A percentile compares a stretch with the other conserved stretches of the same genome.
Evolutionary conservation across 2,888 invertebrate species (phyloP).

Genomic region (Byasa hedistus): DNA sequence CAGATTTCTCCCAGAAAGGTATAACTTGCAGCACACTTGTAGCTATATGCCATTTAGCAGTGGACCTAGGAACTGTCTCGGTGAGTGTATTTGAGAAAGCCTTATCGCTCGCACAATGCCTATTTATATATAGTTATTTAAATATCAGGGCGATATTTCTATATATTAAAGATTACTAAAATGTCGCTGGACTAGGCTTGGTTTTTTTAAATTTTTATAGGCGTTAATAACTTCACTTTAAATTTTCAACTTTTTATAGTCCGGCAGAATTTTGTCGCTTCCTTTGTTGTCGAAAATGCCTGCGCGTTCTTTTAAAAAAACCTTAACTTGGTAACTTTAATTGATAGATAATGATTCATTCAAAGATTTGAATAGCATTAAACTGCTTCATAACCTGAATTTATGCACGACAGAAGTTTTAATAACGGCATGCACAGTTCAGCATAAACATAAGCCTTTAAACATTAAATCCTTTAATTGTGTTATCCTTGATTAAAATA

Average conservation of each 20-base stretch:
- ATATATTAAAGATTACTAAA: no score
- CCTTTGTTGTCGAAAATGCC: no score
- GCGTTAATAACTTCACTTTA: no score
- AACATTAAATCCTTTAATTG: background rate
- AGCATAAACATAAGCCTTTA: background rate
- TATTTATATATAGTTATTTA: no score
- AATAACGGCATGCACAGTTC: background rate
- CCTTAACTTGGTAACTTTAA: no score
- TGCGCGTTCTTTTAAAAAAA: no score
- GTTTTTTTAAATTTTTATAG: no score
- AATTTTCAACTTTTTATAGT: no score
- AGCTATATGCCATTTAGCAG: slow-evolving; percentile 75
- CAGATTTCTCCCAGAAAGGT: slow-evolving; percentile 78
- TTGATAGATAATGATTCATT: background rate
- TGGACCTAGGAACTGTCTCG: slow-evolving; percentile 77
- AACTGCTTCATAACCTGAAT: background rate
- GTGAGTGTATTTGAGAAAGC: slow-evolving; percentile 46
- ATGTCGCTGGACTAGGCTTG: no score
- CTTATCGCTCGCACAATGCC: background rate
- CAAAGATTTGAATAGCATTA: background rate
- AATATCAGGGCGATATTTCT: no score
- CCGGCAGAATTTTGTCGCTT: no score
- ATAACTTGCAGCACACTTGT: slow-evolving; percentile 59
- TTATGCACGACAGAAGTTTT: background rate
- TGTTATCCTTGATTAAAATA: slow-evolving; percentile 7